Evolutionary conservation across 2,888 invertebrate species (phyloP).

Genomic region (Ichneumoninae sp.): DNA sequence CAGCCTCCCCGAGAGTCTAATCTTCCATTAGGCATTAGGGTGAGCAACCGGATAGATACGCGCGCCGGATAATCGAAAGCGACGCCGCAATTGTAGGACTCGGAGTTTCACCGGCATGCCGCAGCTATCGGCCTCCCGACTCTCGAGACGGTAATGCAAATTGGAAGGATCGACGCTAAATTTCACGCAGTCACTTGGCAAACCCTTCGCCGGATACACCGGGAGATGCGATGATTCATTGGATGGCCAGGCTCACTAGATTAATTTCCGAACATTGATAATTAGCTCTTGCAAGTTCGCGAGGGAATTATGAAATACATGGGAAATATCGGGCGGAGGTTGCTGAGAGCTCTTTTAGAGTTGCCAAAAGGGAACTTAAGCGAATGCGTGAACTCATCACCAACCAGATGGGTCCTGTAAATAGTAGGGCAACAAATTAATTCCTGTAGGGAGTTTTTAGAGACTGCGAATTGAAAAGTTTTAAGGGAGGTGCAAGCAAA

Average conservation of each 20-base stretch:
- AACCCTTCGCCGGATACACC: background rate
- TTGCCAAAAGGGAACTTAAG: too few species aligned
- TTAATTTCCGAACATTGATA: background rate
- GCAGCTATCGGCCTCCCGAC: constrained; percentile 2
- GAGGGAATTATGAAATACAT: too few species aligned
- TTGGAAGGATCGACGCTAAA: constrained; percentile 4
- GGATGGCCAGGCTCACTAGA: background rate
- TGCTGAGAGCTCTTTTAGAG: too few species aligned
- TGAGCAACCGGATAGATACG: constrained; percentile 21
- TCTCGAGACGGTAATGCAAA: constrained; percentile 30
- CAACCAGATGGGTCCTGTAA: too few species aligned
- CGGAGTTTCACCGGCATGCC: background rate
- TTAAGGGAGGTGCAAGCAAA: too few species aligned
- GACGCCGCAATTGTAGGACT: constrained; percentile 23
- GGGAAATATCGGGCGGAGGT: too few species aligned
- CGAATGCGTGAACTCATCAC: too few species aligned
- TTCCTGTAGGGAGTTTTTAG: too few species aligned
- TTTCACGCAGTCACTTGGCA: background rate
- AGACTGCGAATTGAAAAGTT: too few species aligned
- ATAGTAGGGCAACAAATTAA: too few species aligned
- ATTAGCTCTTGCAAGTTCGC: background rate
- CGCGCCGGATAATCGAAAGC: constrained; percentile 32
- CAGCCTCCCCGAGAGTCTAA: constrained; percentile 1
- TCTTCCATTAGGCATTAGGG: constrained; percentile 47
- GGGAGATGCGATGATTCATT: background rate